These are phyloP conservation scores for Acrocera orbiculus DNA, from an alignment of 2,888 invertebrate species.

Conservation along the genomic window DNA sequence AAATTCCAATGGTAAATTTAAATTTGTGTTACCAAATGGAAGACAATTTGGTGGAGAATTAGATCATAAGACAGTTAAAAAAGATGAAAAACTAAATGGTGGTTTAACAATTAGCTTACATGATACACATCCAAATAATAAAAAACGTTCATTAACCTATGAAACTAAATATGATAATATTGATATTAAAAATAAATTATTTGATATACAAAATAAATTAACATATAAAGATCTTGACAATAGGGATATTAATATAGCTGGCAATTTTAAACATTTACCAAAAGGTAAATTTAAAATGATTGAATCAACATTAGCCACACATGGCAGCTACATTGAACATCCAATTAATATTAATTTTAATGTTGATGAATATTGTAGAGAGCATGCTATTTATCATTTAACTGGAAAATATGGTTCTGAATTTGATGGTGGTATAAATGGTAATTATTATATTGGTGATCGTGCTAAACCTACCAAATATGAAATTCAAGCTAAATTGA, in stretches of 20 bases:
- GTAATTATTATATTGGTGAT: constrained; percentile 26
- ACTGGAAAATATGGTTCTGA: constrained; percentile 34
- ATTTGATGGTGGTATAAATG: constrained; percentile 28
- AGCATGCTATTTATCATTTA: constrained; percentile 27
- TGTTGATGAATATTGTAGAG: constrained; percentile 19
- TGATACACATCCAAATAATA: constrained; percentile 17
- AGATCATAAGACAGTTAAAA: constrained; percentile 27
- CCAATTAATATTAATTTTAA: constrained; percentile 22
- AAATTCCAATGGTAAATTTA: constrained; percentile 19
- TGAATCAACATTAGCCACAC: constrained; percentile 13
- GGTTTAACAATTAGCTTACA: constrained; percentile 35
- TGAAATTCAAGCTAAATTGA: constrained; percentile 33
- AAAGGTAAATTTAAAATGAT: constrained; percentile 21
- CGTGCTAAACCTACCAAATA: constrained; percentile 31
- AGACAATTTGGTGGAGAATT: constrained; percentile 27
- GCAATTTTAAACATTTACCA: constrained; percentile 24
- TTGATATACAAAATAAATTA: constrained; percentile 27
- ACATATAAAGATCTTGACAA: constrained; percentile 33
- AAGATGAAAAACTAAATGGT: constrained; percentile 30
- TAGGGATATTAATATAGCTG: constrained; percentile 8
- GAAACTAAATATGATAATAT: constrained; percentile 27
- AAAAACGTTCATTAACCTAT: constrained; percentile 27
- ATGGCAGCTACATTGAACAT: constrained; percentile 25
- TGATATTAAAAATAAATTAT: constrained; percentile 29
- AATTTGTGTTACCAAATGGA: constrained; percentile 17